Conservation (phyloP, 1,140 invertebrate genomes). For the Drosophila tani region DNA sequence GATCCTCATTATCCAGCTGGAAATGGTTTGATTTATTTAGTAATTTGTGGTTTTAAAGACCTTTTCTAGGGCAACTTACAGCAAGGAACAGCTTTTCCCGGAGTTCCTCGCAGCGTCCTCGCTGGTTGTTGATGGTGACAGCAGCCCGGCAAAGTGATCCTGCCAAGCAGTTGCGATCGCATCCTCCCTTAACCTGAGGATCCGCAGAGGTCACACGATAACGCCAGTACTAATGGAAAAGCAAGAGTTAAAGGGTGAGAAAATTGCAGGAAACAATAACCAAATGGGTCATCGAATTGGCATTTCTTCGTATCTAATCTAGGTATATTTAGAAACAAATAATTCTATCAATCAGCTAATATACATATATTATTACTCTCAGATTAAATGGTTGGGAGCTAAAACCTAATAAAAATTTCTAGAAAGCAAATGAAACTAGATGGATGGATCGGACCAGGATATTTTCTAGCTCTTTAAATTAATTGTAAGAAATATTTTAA, state of each 20-base stretch:
- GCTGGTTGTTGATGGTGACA: slow-evolving; percentile 86
- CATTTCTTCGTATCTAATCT: neutral
- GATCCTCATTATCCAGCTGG: slow-evolving; percentile 64
- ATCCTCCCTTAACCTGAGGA: slow-evolving; percentile 85
- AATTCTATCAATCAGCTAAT: neutral
- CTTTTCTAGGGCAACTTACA: slow-evolving; percentile 41
- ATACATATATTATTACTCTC: neutral
- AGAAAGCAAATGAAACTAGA: too few species aligned
- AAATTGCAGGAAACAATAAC: too few species aligned
- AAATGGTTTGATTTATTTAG: too few species aligned
- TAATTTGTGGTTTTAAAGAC: accelerated
- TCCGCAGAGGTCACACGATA: slow-evolving; percentile 87
- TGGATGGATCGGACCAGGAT: too few species aligned
- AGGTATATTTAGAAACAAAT: neutral
- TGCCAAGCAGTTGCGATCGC: slow-evolving; percentile 87
- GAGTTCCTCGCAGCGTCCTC: slow-evolving; percentile 86
- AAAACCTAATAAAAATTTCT: neutral
- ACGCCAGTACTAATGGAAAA: slow-evolving; percentile 82
- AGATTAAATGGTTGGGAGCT: neutral
- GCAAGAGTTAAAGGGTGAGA: neutral
- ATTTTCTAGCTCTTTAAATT: neutral
- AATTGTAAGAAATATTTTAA: neutral
- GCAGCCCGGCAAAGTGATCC: slow-evolving; percentile 87
- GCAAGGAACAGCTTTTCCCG: slow-evolving; percentile 55
- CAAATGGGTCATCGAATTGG: neutral